phyloP scores from a whole-genome alignment of 2,113 vertebrate genomes.

The Onychostruthus taczanowskii region DNA sequence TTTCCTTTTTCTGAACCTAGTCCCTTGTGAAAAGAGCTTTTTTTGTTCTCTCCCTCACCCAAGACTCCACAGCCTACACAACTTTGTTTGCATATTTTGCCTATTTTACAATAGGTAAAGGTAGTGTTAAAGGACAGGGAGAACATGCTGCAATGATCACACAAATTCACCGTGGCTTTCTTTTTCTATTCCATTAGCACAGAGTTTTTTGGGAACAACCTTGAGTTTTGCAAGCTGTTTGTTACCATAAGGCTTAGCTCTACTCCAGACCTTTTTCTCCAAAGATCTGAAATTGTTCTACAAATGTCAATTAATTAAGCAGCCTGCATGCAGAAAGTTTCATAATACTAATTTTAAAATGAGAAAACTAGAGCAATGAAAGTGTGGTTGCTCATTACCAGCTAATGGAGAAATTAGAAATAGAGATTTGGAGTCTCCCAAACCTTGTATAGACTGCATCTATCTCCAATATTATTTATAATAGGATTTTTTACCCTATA shows the following conservation, averaged over 20 bases:
- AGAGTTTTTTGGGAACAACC: not conserved
- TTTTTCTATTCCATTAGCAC: not conserved
- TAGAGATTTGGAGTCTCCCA: not conserved
- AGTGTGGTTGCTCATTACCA: not conserved
- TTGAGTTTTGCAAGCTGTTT: not conserved
- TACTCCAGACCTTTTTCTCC: not conserved
- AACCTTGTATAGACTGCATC: not conserved
- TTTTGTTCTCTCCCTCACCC: not conserved
- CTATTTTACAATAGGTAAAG: not conserved
- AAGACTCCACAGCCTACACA: not conserved
- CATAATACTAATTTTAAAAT: not conserved
- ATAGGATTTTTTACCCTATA: not conserved
- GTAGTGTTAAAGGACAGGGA: not conserved
- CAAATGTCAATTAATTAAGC: constrained; percentile 47
- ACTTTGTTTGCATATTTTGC: not conserved
- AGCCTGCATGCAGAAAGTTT: constrained; percentile 3
- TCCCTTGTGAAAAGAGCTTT: not conserved
- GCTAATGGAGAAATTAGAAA: not conserved
- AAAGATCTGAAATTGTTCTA: not conserved
- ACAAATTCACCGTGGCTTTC: not conserved
- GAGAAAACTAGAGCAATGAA: not conserved
- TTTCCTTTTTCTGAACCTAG: not conserved
- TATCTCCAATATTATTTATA: not conserved
- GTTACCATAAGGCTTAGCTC: not conserved
- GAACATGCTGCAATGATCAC: not conserved